Evolutionary conservation across 2,888 invertebrate species (phyloP), one percentile per base, ranked within the genome.

Genomic region (Mesorhabditis sp.): DNA sequence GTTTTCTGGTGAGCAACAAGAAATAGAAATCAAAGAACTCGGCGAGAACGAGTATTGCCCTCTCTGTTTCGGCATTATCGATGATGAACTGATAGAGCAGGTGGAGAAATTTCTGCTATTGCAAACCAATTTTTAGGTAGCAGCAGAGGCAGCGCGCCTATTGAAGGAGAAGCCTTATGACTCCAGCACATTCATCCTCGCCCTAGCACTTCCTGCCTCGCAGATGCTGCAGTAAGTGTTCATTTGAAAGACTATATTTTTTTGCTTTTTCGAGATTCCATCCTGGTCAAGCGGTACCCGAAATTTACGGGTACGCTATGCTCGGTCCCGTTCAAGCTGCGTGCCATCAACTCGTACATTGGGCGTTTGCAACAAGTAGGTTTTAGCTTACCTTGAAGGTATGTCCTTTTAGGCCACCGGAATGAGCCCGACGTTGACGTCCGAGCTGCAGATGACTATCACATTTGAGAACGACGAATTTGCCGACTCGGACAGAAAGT

Each of bases 391-490:
- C n/a, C 15, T 64, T 73, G 65, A 72, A 62, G 28, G 10, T 45
- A 10, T 45, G 10, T 15, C 6, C 28, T 50, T 67, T 67, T 69
- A 84, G 83, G 79, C 76, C 5, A 79, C 80, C n/a, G 79, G 79
- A 42, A 72, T 82, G 42, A 71, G 81, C 2, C 82, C 83, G 5
- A 81, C 83, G 10, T 71, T 84, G 3, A 65, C 70, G 45, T 84
- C 84, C 0, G 82, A 85, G 68, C 74, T 84, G 4, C 78, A 75
- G 61, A 63, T 84, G 65, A 83, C 81, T 62, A 80, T 84, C 44
- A 76, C 80, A 4, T 80, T 84, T 62, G 78, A 76, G 43, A 81
- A 85, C 68, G 77, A 82, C 50, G 84, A 84, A 67, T 82, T 81
- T 70, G 63, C 75, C 10, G 58, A 71, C 4, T 43, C 67, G 4